These are phyloP conservation scores for Ginglymostoma cirratum DNA, from an alignment of 2,113 vertebrate genomes.

Conservation along the genomic window DNA sequence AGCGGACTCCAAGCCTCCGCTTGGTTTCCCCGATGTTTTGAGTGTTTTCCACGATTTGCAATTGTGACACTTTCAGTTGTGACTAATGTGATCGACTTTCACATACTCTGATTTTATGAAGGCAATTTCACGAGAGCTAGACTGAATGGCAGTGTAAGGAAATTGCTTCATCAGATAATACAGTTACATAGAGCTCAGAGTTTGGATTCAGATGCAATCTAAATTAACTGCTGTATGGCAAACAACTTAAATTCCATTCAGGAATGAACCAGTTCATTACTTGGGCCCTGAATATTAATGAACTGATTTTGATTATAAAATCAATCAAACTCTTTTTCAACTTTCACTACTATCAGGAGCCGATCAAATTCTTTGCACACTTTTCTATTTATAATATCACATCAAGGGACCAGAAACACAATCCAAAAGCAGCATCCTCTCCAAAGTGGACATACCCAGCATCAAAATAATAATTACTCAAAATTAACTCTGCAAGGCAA, in stretches of 20 bases:
- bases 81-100: background rate
- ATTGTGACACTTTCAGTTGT: background rate
- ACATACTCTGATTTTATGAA: background rate
- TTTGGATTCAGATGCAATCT: background rate
- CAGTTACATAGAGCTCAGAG: background rate
- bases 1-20: too few species aligned
- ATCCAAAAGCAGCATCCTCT: background rate
- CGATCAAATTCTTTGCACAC: background rate
- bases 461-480: background rate
- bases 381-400: background rate
- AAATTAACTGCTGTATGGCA: background rate
- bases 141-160: background rate
- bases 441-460: background rate
- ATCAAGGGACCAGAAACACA: background rate
- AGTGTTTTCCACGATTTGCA: background rate
- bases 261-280: background rate
- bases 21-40: too few species aligned
- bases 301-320: background rate
- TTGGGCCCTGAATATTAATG: background rate
- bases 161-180: background rate
- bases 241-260: background rate
- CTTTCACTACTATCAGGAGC: background rate
- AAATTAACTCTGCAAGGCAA: too few species aligned
- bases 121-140: background rate
- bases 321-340: background rate